Evolutionary conservation across 1,140 invertebrate species (phyloP), one percentile per base, ranked within the genome.

Genomic region (Papilio xuthus): DNA sequence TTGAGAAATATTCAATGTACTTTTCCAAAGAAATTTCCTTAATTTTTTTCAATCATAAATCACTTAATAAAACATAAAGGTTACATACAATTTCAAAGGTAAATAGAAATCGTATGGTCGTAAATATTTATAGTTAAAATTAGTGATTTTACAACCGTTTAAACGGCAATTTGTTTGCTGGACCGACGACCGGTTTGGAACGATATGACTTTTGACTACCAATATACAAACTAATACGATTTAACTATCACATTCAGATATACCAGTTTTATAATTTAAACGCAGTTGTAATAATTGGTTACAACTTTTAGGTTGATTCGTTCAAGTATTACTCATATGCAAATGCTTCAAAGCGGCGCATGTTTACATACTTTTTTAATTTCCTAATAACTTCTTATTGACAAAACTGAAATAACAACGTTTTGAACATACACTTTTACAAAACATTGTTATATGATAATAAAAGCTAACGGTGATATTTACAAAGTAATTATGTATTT

Each of bases 81-180:
- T 67, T 67, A 32, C 26, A 32, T 28, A 28, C 26, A 28, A 63
- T 63, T 63, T 28, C 15, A 28, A 63, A 63, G 60, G 60, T 28
- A 63, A 63, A 63, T 28, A 63, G 4, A 26, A 63, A 12, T 63
- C 23, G 60, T 63, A 28, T 63, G 23, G 26, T 63, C 60, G 60
- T 63, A 28, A 63, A 63, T 63, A 63, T 63, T 63, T 63, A 63
- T 63, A 63, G 26, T 63, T 63, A 15, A 63, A 67, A 67, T 67
- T 67, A 67, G 60, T 67, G 60, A 67, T 18, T 67, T 67, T 67
- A 67, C 26, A 67, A 67, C 12, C 60, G 12, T 67, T 67, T 67
- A 67, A 67, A 32, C 60, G 60, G 60, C 60, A 32, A 67, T 67
- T 67, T 67, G 60, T 67, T 67, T 9, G 3, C 26, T 32, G 26